Conservation (phyloP, 1,140 invertebrate genomes). For the Neodiprion virginianus region DNA sequence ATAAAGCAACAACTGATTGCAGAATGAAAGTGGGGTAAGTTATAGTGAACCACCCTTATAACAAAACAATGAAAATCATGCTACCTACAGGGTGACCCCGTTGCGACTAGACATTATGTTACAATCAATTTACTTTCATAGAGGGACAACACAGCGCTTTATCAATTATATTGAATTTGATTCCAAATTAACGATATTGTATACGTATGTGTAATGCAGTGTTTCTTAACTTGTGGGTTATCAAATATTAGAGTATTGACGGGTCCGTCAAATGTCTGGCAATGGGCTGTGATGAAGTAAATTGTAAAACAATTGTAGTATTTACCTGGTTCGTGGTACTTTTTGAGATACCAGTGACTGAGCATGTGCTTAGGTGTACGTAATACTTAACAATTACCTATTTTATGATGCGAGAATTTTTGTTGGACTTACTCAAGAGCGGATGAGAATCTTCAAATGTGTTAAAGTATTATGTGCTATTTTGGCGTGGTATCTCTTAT, state of each 20-base stretch:
- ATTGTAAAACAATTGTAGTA: conserved; percentile 5
- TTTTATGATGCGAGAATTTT: neutral
- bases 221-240: no score
- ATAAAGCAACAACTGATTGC: neutral
- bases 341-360: neutral
- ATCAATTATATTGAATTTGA: neutral
- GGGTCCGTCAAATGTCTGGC: no score
- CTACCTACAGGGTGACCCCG: neutral
- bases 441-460: neutral
- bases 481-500: neutral
- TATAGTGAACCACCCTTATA: neutral
- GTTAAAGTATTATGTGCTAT: neutral
- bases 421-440: neutral
- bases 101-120: neutral
- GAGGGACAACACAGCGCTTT: neutral
- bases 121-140: neutral
- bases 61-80: neutral
- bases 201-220: neutral
- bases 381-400: no score
- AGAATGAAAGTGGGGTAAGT: neutral
- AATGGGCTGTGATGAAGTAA: neutral
- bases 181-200: conserved; percentile 1
- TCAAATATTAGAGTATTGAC: no score
- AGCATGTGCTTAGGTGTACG: neutral
- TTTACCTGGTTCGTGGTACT: neutral